Evolutionary conservation across 1,140 invertebrate genomes (phyloP).

Genomic region (Drosophila subpulchrella): DNA sequence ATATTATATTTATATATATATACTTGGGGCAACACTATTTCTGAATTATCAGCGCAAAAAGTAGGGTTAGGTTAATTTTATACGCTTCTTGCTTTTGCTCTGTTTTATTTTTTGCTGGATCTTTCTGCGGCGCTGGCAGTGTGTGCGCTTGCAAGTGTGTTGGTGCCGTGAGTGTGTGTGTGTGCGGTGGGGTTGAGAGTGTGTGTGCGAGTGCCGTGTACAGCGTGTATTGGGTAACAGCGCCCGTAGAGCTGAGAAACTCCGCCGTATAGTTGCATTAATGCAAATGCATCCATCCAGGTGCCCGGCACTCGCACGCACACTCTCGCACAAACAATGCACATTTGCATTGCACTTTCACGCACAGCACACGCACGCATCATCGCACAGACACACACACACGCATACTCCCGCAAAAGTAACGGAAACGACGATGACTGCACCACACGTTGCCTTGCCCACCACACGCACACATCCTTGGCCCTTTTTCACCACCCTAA

Average conservation of each 20-base stretch:
- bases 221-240: slow-evolving; percentile 78
- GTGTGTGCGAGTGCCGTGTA: slow-evolving; percentile 33
- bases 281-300: slow-evolving; percentile 66
- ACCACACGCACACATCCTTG: slow-evolving; percentile 40
- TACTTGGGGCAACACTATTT: slow-evolving; percentile 67
- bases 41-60: slow-evolving; percentile 79
- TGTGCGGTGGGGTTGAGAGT: slow-evolving; percentile 29
- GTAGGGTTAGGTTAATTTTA: slow-evolving; percentile 83
- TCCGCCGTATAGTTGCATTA: slow-evolving; percentile 62
- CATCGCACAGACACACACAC: slow-evolving; percentile 6
- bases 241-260: slow-evolving; percentile 35
- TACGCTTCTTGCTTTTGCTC: slow-evolving; percentile 66
- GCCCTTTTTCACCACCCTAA: slow-evolving; percentile 29
- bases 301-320: slow-evolving; percentile 63
- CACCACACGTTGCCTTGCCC: slow-evolving; percentile 62
- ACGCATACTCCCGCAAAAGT: slow-evolving; percentile 36
- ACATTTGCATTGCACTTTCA: slow-evolving; percentile 51
- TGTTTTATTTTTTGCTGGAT: slow-evolving; percentile 81
- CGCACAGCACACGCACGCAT: slow-evolving; percentile 7
- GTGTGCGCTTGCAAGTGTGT: slow-evolving; percentile 7
- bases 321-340: slow-evolving; percentile 27
- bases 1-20: slow-evolving; percentile 41
- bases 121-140: slow-evolving; percentile 78
- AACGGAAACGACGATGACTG: slow-evolving; percentile 67
- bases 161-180: slow-evolving; percentile 13